Evolutionary conservation across 2,888 invertebrate genomes (phyloP).

Genomic region (Pelosia muscerda): DNA sequence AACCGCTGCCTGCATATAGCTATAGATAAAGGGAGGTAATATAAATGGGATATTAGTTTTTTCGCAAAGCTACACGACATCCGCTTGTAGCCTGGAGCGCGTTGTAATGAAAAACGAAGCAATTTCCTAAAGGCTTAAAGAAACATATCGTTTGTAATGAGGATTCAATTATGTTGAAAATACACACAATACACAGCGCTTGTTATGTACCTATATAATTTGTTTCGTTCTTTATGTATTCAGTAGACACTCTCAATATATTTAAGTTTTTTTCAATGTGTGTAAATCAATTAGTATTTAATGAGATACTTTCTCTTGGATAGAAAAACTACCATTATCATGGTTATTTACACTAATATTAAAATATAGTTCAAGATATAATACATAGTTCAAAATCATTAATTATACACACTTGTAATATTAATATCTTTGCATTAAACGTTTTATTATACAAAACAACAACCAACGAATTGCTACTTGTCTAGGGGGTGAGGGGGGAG

Average conservation of each 20-base stretch:
- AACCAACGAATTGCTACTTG: no score
- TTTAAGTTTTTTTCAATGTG: not conserved
- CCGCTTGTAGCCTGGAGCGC: slow-evolving; percentile 66
- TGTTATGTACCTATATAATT: slow-evolving; percentile 18
- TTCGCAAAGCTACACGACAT: slow-evolving; percentile 73
- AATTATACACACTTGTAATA: no score
- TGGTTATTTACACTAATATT: no score
- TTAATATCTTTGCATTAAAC: no score
- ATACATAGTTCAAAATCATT: no score
- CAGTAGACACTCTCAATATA: not conserved
- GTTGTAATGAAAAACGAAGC: slow-evolving; percentile 81
- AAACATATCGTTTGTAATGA: slow-evolving; percentile 48
- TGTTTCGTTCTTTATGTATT: slow-evolving; percentile 9
- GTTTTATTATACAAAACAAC: no score
- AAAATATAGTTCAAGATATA: no score
- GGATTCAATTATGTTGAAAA: slow-evolving; percentile 32
- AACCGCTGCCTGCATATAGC: slow-evolving; percentile 41
- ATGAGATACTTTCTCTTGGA: not conserved
- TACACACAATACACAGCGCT: slow-evolving; percentile 27
- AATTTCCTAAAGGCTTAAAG: slow-evolving; percentile 69
- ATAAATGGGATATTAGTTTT: slow-evolving; percentile 83
- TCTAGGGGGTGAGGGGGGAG: no score
- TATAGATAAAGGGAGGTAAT: slow-evolving; percentile 69
- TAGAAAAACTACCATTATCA: no score
- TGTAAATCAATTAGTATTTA: not conserved